phyloP scores from a whole-genome alignment of 1,140 invertebrate species.

The Drosophila ohnishii region DNA sequence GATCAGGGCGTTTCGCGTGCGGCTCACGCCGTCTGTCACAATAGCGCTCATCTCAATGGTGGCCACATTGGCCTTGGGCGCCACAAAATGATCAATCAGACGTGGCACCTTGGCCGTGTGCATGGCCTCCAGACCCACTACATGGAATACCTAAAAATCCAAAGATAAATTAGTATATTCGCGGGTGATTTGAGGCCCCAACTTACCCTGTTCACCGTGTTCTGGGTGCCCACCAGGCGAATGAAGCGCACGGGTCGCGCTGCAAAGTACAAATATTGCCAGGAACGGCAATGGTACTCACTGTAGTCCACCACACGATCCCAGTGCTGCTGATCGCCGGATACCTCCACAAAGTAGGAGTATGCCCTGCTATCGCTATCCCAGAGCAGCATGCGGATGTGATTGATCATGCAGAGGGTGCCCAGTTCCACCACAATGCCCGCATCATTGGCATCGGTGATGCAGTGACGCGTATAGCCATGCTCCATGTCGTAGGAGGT shows the following conservation, averaged over 20 bases:
- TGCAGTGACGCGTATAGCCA: conserved; percentile 96
- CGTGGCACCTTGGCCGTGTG: conserved; percentile 91
- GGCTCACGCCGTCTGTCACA: conserved; percentile 97
- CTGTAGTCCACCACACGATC: conserved; percentile 95
- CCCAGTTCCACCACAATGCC: conserved; percentile 95
- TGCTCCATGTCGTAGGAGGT: conserved; percentile 83
- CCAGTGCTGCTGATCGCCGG: conserved; percentile 98
- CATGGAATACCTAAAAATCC: conserved; percentile 91
- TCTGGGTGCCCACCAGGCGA: conserved; percentile 95
- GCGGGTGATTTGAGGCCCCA: background rate
- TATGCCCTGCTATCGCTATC: conserved; percentile 97
- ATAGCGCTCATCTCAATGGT: conserved; percentile 93
- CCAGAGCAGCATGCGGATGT: conserved; percentile 96
- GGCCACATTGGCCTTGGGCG: conserved; percentile 96
- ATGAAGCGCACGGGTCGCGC: conserved; percentile 95
- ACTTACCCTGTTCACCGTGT: conserved; percentile 94
- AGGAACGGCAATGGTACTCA: conserved; percentile 95
- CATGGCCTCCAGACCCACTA: conserved; percentile 95
- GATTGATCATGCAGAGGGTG: conserved; percentile 95
- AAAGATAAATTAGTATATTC: too few relatives aligned
- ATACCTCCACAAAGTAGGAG: conserved; percentile 98
- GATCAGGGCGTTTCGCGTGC: conserved; percentile 96
- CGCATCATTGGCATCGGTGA: conserved; percentile 88
- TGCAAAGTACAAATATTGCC: conserved; percentile 97
- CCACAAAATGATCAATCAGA: conserved; percentile 90